Conservation (phyloP, 37 sponge, comb jelly and placozoan species). For the Chondrilla cf. caribensis region DNA sequence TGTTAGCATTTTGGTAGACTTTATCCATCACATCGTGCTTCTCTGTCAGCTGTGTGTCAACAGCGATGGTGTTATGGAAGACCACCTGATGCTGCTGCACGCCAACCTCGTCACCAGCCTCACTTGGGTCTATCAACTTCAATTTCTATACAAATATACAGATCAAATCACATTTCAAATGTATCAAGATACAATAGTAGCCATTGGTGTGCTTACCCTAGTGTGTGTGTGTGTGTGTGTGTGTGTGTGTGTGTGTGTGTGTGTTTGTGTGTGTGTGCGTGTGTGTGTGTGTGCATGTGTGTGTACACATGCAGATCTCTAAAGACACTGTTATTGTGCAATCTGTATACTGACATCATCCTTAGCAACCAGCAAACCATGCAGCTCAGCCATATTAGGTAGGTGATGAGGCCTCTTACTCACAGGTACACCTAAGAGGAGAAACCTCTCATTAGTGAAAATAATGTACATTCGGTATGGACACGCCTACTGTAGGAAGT, state of each 20-base stretch:
- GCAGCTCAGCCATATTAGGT: constrained; percentile 25
- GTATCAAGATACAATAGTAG: too few relatives aligned
- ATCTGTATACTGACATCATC: constrained; percentile 23
- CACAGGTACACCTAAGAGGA: constrained; percentile 23
- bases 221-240: constrained; percentile 40
- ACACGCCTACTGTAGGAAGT: constrained; percentile 40
- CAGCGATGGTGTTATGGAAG: constrained; percentile 37
- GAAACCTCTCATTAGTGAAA: background rate
- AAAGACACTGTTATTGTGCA: background rate
- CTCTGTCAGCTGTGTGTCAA: constrained; percentile 37
- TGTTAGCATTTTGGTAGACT: constrained; percentile 6
- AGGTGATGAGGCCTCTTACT: constrained; percentile 39
- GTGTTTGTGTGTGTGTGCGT: constrained; percentile 43
- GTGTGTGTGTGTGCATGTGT: constrained; percentile 40
- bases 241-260: constrained; percentile 43
- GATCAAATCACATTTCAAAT: too few relatives aligned
- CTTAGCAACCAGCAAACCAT: constrained; percentile 58
- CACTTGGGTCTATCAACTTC: constrained; percentile 43
- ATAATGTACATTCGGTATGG: background rate
- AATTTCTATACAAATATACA: constrained; percentile 26
- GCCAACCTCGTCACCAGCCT: constrained; percentile 50
- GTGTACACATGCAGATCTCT: background rate
- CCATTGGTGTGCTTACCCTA: constrained; percentile 26
- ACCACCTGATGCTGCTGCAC: constrained; percentile 39
- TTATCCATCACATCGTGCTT: constrained; percentile 18